Evolutionary conservation across 2,113 vertebrate genomes (phyloP).

Genomic region (Desmodus rotundus): DNA sequence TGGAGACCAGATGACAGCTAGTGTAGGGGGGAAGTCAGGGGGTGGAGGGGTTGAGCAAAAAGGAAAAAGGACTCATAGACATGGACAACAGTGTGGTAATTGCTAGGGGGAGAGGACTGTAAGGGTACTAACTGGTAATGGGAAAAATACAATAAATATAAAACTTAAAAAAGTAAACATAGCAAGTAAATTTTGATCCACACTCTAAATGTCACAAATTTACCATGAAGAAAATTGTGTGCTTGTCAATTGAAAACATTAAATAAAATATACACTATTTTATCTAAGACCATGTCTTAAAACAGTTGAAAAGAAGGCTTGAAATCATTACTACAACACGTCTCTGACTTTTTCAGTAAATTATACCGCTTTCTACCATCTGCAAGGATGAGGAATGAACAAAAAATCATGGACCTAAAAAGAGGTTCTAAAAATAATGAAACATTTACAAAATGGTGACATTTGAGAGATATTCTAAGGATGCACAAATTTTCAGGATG

Average conservation of each 20-base stretch:
- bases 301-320: background rate
- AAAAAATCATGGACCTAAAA: background rate
- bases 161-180: background rate
- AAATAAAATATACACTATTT: background rate
- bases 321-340: background rate
- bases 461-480: background rate
- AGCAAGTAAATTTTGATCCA: background rate
- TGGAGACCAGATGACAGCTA: too few relatives aligned
- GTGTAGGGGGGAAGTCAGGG: too few relatives aligned
- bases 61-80: too few relatives aligned
- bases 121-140: too few relatives aligned
- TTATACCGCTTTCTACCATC: background rate
- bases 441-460: slow-evolving; percentile 2
- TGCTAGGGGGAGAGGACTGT: too few relatives aligned
- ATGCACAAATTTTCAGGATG: background rate
- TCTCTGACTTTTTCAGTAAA: background rate
- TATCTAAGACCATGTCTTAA: background rate
- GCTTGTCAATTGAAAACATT: background rate
- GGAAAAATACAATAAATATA: too few relatives aligned
- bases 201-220: background rate
- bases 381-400: background rate
- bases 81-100: too few relatives aligned
- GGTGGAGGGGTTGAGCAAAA: too few relatives aligned
- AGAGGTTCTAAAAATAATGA: background rate
- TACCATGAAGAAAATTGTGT: background rate